Percentiles rank a stretch among this genome's conserved stretches.
Evolutionary conservation across 2,888 invertebrate genomes (phyloP).

Genomic region (Fragum whitleyi): DNA sequence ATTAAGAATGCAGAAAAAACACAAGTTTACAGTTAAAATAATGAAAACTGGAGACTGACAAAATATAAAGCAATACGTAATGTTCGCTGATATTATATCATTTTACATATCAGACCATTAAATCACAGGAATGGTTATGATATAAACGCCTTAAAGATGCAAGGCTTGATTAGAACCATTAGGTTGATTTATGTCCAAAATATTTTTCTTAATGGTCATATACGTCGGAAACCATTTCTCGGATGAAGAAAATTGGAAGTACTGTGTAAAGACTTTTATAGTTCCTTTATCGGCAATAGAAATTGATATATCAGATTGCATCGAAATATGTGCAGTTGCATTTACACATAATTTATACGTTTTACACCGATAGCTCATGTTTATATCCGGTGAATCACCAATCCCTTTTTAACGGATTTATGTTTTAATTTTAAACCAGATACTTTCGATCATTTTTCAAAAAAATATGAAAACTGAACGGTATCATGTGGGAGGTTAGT

Average conservation of each 20-base stretch:
- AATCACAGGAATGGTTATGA: slow-evolving; percentile 25
- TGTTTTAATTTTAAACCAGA: no score
- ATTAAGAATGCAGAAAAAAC: no score
- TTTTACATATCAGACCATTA: slow-evolving; percentile 11
- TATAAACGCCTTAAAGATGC: slow-evolving; percentile 30
- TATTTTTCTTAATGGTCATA: slow-evolving; percentile 19
- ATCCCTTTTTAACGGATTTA: no score
- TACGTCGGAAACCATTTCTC: neutral
- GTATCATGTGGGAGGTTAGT: no score
- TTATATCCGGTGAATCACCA: neutral
- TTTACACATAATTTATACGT: neutral
- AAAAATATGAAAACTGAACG: no score
- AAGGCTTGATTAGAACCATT: slow-evolving; percentile 17
- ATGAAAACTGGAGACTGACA: neutral
- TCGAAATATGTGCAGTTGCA: neutral
- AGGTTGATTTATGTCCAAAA: slow-evolving; percentile 19
- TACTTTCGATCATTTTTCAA: no score
- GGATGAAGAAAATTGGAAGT: slow-evolving; percentile 1
- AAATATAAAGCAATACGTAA: slow-evolving; percentile 6
- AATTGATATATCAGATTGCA: neutral
- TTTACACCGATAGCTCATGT: neutral
- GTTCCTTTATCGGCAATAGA: neutral
- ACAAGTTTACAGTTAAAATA: no score
- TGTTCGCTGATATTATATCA: slow-evolving; percentile 18
- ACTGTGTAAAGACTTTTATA: neutral